Evolutionary conservation across 1,140 invertebrate genomes (phyloP).

Genomic region (Hyphantria cunea): DNA sequence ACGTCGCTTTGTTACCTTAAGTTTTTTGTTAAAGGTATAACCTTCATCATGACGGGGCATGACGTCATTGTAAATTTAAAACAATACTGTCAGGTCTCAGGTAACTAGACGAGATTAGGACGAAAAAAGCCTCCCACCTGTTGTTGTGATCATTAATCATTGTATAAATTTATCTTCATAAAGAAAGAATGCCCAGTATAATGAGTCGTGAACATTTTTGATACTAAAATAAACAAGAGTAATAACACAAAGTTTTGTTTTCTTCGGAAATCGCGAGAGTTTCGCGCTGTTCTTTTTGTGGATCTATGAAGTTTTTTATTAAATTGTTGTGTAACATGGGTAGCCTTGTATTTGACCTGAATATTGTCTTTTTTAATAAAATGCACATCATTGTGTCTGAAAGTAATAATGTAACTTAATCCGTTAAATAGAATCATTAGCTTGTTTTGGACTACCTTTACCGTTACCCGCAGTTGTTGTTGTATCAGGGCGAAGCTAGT

Average conservation of each 20-base stretch:
- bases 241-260: slow-evolving; percentile 21
- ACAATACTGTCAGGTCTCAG: slow-evolving; percentile 23
- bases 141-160: slow-evolving; percentile 26
- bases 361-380: no score
- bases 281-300: slow-evolving; percentile 7
- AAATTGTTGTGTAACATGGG: no score
- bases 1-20: background rate
- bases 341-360: no score
- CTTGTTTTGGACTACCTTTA: no score
- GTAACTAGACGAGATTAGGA: slow-evolving; percentile 26
- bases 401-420: no score
- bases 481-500: no score
- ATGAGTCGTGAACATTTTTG: slow-evolving; percentile 30
- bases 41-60: slow-evolving; percentile 1
- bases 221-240: slow-evolving; percentile 30
- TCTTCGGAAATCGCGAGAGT: background rate
- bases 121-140: slow-evolving; percentile 17
- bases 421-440: no score
- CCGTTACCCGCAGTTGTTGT: no score
- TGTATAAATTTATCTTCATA: slow-evolving; percentile 26
- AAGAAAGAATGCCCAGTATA: slow-evolving; percentile 21
- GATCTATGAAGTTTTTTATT: slow-evolving; percentile 2
- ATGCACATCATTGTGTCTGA: no score
- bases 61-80: slow-evolving; percentile 11
- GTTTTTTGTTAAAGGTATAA: no score